Evolutionary conservation across 2,888 invertebrate species (phyloP), one percentile per base, ranked within the genome.

Genomic region (Cremastinae sp.): DNA sequence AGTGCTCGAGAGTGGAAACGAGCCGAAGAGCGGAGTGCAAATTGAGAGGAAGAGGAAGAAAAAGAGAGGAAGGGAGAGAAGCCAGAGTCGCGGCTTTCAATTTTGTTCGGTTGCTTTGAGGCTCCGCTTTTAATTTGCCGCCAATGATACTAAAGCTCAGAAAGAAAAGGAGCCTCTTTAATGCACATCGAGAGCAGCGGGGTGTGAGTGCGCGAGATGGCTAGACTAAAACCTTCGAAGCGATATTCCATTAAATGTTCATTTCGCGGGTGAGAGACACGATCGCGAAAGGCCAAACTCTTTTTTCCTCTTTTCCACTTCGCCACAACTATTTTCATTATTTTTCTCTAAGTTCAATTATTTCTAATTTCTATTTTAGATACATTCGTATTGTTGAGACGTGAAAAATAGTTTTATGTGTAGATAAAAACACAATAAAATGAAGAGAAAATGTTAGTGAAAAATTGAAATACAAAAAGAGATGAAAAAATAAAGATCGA

Each of bases 91-190:
- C 73, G 53, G 80, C 78, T 81, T 83, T 83, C 81, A 83, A 83
- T 85, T 83, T 81, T 71, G 79, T 82, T 84, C 82, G 83, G 82
- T 70, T 78, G 81, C 83, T 84, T 84, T 85, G 82, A 83, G 81
- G 69, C 74, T 76, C 81, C 79, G 79, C 72, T 78, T 84, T 84
- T 81, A 85, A 84, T 85, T 85, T 84, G 66, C 82, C 82, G 83
- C 84, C 82, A 84, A 84, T 83, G 83, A 85, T 85, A 85, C 84
- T 85, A 83, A 86, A 85, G 79, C 75, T 73, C 74, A 75, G 75
- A 47, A 82, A 80, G 80, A 84, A 81, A 68, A 74, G 77, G 72
- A 72, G 77, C 75, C 72, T 56, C 61, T 78, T 74, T 64, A 78
- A 80, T 78, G 71, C 78, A 66, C 66, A 66, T 72, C 78, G 78